phyloP scores from a whole-genome alignment of 2,797 vertebrate genomes.

The Micromesistius poutassou region DNA sequence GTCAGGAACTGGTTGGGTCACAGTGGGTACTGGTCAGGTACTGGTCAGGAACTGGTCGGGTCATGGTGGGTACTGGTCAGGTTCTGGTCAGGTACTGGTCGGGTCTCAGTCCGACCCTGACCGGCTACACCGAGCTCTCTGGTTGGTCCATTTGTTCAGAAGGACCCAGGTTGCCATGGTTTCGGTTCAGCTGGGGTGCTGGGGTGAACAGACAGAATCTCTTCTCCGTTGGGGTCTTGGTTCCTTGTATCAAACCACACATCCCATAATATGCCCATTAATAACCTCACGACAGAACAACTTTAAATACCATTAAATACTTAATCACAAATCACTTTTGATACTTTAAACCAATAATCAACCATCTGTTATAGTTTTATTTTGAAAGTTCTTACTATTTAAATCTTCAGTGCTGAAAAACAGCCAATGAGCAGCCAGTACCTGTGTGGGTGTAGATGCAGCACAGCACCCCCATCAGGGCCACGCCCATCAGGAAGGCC shows the following conservation, averaged over 20 bases:
- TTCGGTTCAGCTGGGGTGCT: slow-evolving; percentile 14
- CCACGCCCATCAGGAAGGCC: slow-evolving; percentile 78
- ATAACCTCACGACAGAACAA: neutral
- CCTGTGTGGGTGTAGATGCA: slow-evolving; percentile 78
- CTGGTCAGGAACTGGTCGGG: no score
- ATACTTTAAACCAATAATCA: neutral
- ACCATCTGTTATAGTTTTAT: neutral
- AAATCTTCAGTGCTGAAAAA: neutral
- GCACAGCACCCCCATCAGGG: slow-evolving; percentile 78
- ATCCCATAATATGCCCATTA: neutral
- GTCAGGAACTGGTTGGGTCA: no score
- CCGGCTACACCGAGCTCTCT: slow-evolving; percentile 56
- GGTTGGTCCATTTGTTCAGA: slow-evolving; percentile 43
- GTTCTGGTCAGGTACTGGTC: neutral
- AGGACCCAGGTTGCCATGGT: slow-evolving; percentile 26
- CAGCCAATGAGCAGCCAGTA: slow-evolving; percentile 39
- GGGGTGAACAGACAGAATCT: slow-evolving; percentile 28
- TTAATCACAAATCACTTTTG: neutral
- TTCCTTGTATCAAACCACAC: slow-evolving; percentile 36
- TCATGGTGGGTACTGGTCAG: no score
- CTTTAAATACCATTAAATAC: neutral
- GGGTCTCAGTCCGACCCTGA: neutral
- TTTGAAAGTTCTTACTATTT: neutral
- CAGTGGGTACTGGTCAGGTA: no score
- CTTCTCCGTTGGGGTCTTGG: slow-evolving; percentile 7